These are phyloP conservation scores for Andrena hattorfiana DNA, from an alignment of 2,888 invertebrate genomes.

Conservation along the genomic window DNA sequence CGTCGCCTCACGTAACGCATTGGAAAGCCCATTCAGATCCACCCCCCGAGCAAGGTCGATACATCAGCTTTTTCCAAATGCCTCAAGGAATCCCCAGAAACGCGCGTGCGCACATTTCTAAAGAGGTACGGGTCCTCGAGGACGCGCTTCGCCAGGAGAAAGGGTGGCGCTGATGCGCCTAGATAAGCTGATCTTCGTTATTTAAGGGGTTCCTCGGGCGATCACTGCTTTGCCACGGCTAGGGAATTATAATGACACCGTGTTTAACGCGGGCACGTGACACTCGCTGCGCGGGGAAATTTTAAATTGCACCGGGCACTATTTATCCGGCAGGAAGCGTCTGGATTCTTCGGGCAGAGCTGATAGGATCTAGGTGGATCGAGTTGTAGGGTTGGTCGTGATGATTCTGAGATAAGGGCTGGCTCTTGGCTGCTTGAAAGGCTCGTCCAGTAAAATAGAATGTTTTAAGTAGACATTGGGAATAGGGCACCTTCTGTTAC, in stretches of 20 bases:
- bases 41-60: conserved; percentile 48
- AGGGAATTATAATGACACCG: conserved; percentile 80
- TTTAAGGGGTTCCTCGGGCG: conserved; percentile 78
- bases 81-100: background rate
- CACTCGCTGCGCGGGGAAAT: conserved; percentile 53
- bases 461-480: background rate
- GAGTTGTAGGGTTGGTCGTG: background rate
- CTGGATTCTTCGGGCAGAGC: background rate
- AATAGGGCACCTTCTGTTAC: too few relatives aligned
- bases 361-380: conserved; percentile 20
- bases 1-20: conserved; percentile 28
- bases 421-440: background rate
- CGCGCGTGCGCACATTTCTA: conserved; percentile 33
- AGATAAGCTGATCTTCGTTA: conserved; percentile 66
- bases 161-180: conserved; percentile 63
- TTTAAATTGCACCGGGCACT: conserved; percentile 41
- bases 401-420: conserved; percentile 9
- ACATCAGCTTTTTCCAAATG: conserved; percentile 24
- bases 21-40: conserved; percentile 26
- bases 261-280: conserved; percentile 62
- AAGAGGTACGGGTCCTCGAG: conserved; percentile 14
- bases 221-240: conserved; percentile 77
- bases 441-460: background rate
- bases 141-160: conserved; percentile 46
- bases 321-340: conserved; percentile 39